A percentile compares a stretch with the other conserved stretches of the same genome.
Evolutionary conservation across 2,113 vertebrate genomes (phyloP).

Genomic region (Rana temporaria): DNA sequence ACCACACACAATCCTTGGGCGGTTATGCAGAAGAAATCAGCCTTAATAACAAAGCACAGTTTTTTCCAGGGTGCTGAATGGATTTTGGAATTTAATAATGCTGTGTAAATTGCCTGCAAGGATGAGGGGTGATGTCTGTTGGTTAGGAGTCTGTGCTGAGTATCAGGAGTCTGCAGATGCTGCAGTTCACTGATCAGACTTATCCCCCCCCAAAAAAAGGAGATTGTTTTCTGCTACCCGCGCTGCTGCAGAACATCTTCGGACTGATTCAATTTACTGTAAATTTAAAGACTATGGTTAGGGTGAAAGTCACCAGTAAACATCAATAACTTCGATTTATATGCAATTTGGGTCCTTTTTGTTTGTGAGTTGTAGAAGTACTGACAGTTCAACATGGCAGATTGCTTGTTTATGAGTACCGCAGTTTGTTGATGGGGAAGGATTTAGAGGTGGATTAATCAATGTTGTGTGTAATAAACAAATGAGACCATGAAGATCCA

Average conservation of each 20-base stretch:
- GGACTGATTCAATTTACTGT: not conserved
- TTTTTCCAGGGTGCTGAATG: slow-evolving; percentile 57
- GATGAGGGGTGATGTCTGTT: slow-evolving; percentile 50
- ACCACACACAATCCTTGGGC: slow-evolving; percentile 50
- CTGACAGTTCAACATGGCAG: too few species aligned
- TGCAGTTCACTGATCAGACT: slow-evolving; percentile 3
- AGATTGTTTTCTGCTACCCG: not conserved
- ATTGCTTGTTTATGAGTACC: too few species aligned
- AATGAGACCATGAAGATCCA: too few species aligned
- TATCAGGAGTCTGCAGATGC: slow-evolving; percentile 13
- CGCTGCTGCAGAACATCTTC: slow-evolving; percentile 25
- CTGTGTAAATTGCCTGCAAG: slow-evolving; percentile 55
- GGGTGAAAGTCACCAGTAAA: too few species aligned
- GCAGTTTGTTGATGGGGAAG: too few species aligned
- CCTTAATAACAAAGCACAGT: slow-evolving; percentile 55
- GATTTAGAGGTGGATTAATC: too few species aligned
- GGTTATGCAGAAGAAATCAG: slow-evolving; percentile 58
- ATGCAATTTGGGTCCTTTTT: too few species aligned
- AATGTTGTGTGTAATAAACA: too few species aligned
- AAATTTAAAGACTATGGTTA: too few species aligned
- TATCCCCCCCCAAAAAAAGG: not conserved
- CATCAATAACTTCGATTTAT: too few species aligned
- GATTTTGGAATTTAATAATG: slow-evolving; percentile 59
- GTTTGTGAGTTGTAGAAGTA: too few species aligned
- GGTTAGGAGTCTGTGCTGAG: slow-evolving; percentile 39